A percentile compares a stretch with the other conserved stretches of the same genome.
Evolutionary conservation across 2,797 vertebrate species (phyloP).

Genomic region (Hafferia zeledoni): DNA sequence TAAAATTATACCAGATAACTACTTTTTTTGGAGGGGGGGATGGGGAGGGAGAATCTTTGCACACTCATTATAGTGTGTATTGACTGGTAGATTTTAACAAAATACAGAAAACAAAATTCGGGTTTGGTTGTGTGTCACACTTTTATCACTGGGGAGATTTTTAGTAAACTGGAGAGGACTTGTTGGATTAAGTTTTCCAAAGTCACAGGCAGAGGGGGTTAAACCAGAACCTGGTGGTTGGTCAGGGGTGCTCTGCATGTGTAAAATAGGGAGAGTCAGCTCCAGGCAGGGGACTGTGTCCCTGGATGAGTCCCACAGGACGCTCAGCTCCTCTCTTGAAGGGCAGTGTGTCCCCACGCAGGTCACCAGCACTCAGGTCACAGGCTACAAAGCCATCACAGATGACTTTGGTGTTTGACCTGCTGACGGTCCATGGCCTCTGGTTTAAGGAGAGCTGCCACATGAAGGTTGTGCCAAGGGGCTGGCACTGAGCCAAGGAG

Average conservation of each 20-base stretch:
- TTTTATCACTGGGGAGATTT: not conserved
- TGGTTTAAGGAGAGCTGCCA: not conserved
- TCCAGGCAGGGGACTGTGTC: rapidly evolving
- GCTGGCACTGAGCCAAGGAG: not conserved
- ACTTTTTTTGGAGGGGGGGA: not conserved
- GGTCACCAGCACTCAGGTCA: not conserved
- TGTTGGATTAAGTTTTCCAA: not conserved
- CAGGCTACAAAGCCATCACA: rapidly evolving
- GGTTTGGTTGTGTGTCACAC: not conserved
- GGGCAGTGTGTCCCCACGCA: rapidly evolving
- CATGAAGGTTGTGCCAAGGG: not conserved
- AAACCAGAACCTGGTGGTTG: not conserved
- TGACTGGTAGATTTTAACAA: conserved; percentile 14
- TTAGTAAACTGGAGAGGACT: not conserved
- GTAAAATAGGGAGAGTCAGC: rapidly evolving
- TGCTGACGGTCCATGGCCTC: rapidly evolving
- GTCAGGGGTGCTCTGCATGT: not conserved
- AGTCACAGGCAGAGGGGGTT: not conserved
- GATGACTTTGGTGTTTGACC: not conserved
- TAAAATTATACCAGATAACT: conserved; percentile 67
- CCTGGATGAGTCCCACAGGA: not conserved
- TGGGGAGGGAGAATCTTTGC: not conserved
- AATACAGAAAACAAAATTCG: not conserved
- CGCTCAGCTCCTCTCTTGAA: too few species aligned
- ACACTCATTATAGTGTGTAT: not conserved